These are phyloP conservation scores for Hippocampus mohnikei DNA, from an alignment of 2,113 vertebrate genomes.

Conservation along the genomic window DNA sequence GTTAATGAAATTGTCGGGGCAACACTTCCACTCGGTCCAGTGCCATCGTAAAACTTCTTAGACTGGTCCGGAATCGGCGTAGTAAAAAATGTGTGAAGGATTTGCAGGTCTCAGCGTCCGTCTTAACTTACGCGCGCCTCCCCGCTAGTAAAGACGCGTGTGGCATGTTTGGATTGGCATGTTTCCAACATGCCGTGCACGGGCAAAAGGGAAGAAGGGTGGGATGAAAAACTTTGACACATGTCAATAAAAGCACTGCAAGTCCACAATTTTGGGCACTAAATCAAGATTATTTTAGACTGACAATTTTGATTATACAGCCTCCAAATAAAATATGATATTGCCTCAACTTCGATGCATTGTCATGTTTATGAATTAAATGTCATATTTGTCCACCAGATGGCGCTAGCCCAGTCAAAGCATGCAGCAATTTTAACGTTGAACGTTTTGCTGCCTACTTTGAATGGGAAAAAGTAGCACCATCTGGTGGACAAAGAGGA, in stretches of 20 bases:
- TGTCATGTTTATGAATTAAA: too few relatives aligned
- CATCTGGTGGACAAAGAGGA: not conserved
- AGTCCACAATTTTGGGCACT: not conserved
- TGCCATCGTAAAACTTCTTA: not conserved
- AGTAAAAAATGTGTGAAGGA: not conserved
- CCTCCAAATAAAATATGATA: too few relatives aligned
- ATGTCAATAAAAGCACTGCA: not conserved
- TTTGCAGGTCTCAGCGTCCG: not conserved
- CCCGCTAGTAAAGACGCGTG: not conserved
- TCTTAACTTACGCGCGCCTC: not conserved
- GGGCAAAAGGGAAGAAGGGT: not conserved
- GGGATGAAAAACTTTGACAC: not conserved
- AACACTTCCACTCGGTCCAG: not conserved
- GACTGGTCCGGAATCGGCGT: not conserved
- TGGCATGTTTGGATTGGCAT: not conserved
- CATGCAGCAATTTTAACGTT: too few relatives aligned
- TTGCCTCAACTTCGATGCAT: too few relatives aligned
- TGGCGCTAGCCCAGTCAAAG: too few relatives aligned
- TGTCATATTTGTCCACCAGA: too few relatives aligned
- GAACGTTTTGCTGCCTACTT: not conserved
- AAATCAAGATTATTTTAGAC: not conserved
- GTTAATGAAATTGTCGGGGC: not conserved
- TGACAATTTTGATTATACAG: too few relatives aligned
- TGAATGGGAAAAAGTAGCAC: not conserved
- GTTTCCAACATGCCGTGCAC: not conserved